phyloP scores from a whole-genome alignment of 2,113 vertebrate genomes.

The Natator depressus region DNA sequence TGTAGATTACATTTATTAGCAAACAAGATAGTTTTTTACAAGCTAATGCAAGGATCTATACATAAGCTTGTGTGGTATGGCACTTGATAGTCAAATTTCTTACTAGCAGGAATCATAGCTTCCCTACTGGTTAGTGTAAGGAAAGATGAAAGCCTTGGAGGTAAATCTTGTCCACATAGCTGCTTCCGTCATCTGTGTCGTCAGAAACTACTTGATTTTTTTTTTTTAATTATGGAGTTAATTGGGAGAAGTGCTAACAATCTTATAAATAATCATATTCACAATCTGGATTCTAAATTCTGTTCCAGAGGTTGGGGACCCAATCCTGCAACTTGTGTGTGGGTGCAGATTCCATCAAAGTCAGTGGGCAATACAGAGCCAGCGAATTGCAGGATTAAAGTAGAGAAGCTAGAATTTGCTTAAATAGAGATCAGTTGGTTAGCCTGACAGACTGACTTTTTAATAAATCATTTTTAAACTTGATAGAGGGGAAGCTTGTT shows the following conservation, averaged over 20 bases:
- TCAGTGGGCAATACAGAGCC: neutral
- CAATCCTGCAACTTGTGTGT: neutral
- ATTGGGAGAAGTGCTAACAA: neutral
- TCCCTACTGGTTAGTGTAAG: neutral
- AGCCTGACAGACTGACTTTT: neutral
- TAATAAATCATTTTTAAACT: neutral
- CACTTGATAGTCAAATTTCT: neutral
- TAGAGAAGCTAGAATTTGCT: neutral
- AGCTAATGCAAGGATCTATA: neutral
- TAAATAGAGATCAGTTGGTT: neutral
- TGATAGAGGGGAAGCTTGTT: neutral
- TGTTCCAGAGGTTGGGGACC: fast-evolving
- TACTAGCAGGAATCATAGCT: neutral
- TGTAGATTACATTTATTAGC: neutral
- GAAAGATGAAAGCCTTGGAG: neutral
- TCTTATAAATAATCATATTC: neutral
- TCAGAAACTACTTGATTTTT: neutral
- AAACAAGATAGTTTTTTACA: neutral
- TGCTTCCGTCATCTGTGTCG: neutral
- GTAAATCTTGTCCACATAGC: neutral
- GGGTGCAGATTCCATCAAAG: neutral
- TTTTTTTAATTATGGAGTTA: neutral
- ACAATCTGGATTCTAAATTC: neutral
- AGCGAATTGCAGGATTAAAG: too few relatives aligned
- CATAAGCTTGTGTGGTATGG: neutral